Evolutionary conservation across 1,140 invertebrate species (phyloP).

Genomic region (Scaptodrosophila lebanonensis): DNA sequence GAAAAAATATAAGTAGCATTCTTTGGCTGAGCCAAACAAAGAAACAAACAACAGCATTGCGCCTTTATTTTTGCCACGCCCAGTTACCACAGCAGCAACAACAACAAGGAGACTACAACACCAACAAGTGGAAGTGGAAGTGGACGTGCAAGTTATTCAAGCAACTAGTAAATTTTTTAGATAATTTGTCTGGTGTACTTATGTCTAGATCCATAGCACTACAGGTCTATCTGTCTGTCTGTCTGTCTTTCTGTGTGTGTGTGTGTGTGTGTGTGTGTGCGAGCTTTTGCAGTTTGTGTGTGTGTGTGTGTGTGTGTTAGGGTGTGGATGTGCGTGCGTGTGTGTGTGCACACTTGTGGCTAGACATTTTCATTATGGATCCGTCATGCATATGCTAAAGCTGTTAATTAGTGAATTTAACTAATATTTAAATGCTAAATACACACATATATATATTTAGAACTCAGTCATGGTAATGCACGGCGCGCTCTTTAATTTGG

Average conservation of each 20-base stretch:
- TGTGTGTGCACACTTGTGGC: conserved; percentile 18
- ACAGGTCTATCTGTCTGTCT: conserved; percentile 18
- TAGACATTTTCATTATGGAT: conserved; percentile 31
- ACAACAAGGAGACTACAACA: conserved; percentile 39
- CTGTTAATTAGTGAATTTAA: background rate
- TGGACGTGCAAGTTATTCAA: conserved; percentile 57
- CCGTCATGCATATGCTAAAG: conserved; percentile 6
- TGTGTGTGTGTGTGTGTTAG: conserved; percentile 10
- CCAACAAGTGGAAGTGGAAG: too few species aligned
- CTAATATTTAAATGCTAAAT: conserved; percentile 3
- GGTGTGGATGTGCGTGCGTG: conserved; percentile 4
- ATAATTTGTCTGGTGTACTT: conserved; percentile 69
- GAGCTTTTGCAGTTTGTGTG: too few species aligned
- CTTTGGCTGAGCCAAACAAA: too few species aligned
- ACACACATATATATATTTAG: too few species aligned
- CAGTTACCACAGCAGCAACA: background rate
- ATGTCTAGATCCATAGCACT: conserved; percentile 59
- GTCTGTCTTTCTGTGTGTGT: background rate
- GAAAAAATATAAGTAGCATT: too few species aligned
- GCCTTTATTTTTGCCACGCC: too few species aligned
- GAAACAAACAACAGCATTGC: too few species aligned
- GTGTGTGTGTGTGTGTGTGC: background rate
- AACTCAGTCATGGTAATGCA: too few species aligned
- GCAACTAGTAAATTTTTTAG: conserved; percentile 65
- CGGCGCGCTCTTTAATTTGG: too few species aligned